These are phyloP conservation scores for Acholoe squamosa DNA, from an alignment of 2,888 invertebrate species.

Conservation along the genomic window DNA sequence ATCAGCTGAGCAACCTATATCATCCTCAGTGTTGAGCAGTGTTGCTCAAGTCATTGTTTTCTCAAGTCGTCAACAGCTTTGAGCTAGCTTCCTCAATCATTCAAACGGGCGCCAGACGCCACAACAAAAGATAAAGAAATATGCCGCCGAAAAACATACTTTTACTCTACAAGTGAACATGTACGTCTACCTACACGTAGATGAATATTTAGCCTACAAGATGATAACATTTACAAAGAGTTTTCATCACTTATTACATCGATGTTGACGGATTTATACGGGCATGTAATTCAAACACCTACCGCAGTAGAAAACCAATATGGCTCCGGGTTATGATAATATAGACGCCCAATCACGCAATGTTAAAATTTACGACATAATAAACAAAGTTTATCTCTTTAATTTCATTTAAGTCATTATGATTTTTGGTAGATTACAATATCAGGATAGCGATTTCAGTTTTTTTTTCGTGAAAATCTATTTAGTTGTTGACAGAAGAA, in stretches of 20 bases:
- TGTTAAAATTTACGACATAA: conserved; percentile 36
- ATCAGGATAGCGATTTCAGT: neutral
- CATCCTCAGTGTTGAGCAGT: neutral
- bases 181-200: neutral
- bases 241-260: neutral
- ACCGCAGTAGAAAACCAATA: conserved; percentile 65
- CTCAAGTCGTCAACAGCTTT: neutral
- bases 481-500: too few relatives aligned
- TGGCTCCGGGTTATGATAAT: conserved; percentile 66
- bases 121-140: conserved; percentile 26
- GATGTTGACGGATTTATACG: conserved; percentile 51
- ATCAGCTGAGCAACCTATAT: neutral
- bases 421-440: neutral
- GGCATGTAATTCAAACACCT: conserved; percentile 19
- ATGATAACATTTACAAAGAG: neutral
- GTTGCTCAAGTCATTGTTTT: neutral
- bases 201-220: neutral
- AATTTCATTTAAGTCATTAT: neutral
- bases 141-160: conserved; percentile 17
- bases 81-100: neutral
- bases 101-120: neutral
- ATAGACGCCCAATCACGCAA: conserved; percentile 46
- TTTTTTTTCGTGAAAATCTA: too few relatives aligned
- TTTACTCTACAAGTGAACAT: neutral
- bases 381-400: neutral